Evolutionary conservation across 2,113 vertebrate genomes (phyloP).

Genomic region (Crotalus viridis): DNA sequence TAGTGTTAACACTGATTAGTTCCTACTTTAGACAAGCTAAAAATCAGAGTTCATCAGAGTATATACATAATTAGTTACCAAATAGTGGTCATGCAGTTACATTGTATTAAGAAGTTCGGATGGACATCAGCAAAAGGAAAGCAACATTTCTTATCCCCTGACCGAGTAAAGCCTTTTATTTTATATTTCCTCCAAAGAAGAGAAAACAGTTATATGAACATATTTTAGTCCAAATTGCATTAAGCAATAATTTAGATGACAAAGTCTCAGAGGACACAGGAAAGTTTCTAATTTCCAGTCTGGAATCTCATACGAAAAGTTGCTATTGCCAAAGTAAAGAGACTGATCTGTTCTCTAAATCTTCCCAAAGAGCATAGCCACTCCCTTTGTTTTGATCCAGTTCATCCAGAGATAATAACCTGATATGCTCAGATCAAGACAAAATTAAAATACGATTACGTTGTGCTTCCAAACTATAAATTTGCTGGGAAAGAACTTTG

Average conservation of each 20-base stretch:
- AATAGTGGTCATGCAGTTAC: not conserved
- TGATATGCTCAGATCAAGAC: not conserved
- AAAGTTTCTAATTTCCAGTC: conserved; percentile 6
- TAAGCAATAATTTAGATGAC: not conserved
- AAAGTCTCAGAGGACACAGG: conserved; percentile 15
- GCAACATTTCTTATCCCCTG: not conserved
- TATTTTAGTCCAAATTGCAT: not conserved
- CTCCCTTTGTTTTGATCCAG: conserved; percentile 4
- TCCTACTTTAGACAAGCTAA: not conserved
- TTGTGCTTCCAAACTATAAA: not conserved
- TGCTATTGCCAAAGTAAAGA: conserved; percentile 33
- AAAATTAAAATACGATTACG: not conserved
- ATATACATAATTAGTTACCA: not conserved
- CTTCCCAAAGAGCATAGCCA: not conserved
- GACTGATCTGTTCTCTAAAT: not conserved
- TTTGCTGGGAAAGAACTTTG: not conserved
- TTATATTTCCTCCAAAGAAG: not conserved
- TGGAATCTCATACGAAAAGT: not conserved
- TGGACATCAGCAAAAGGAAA: not conserved
- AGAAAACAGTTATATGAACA: conserved; percentile 9
- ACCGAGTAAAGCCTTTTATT: not conserved
- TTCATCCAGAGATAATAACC: not conserved
- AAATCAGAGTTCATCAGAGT: not conserved
- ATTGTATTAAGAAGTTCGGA: not conserved
- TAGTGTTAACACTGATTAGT: not conserved